Conservation (phyloP, 1,140 invertebrate genomes). For the Zaprionus vittiger region DNA sequence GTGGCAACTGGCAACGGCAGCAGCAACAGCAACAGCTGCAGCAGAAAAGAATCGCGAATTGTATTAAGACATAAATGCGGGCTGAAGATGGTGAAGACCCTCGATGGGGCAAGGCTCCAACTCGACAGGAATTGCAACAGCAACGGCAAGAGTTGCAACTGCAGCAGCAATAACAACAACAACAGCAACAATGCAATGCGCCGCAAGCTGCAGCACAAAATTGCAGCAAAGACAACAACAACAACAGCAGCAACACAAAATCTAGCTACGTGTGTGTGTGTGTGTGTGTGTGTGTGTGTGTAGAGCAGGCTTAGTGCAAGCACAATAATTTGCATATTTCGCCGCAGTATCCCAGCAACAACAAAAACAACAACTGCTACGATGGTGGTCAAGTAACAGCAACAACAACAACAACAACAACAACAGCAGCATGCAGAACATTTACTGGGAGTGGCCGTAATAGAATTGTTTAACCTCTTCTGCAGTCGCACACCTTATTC, state of each 20-base stretch:
- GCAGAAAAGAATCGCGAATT: constrained; percentile 25
- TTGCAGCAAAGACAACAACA: constrained; percentile 11
- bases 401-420: constrained; percentile 33
- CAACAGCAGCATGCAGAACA: constrained; percentile 23
- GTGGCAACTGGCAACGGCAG: constrained; percentile 14
- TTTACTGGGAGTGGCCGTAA: constrained; percentile 48
- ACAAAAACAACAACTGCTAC: constrained; percentile 27
- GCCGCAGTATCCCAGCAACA: constrained; percentile 38
- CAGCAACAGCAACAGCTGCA: constrained; percentile 24
- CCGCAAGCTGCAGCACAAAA: constrained; percentile 16
- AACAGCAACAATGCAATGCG: constrained; percentile 26
- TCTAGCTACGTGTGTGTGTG: background rate
- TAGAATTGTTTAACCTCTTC: constrained; percentile 66
- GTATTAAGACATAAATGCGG: constrained; percentile 68
- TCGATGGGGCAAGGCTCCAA: constrained; percentile 9
- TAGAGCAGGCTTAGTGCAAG: constrained; percentile 47
- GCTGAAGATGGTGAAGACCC: constrained; percentile 6
- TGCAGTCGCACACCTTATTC: constrained; percentile 25
- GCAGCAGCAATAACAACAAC: constrained; percentile 10
- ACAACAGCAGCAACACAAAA: constrained; percentile 14
- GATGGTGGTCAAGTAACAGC: constrained; percentile 48
- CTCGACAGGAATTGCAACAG: constrained; percentile 15
- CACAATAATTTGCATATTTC: constrained; percentile 60
- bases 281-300: background rate
- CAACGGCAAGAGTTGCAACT: background rate